phyloP scores from a whole-genome alignment of 2,797 vertebrate species.

The Notolabrus celidotus region DNA sequence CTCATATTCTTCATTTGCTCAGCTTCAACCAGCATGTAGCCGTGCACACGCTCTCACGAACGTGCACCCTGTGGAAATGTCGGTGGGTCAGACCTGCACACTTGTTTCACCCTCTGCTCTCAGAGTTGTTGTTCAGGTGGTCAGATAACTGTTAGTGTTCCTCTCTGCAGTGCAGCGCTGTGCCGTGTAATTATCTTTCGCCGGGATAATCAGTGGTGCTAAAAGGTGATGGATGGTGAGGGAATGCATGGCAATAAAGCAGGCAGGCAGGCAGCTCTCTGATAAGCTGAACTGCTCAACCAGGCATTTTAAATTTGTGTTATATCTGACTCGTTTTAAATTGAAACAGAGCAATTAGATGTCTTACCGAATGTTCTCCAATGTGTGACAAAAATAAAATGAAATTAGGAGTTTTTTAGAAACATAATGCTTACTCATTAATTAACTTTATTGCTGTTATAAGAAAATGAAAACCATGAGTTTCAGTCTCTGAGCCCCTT shows the following conservation, averaged over 20 bases:
- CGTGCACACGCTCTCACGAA: not conserved
- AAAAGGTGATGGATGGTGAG: slow-evolving; percentile 78
- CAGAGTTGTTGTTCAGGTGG: slow-evolving; percentile 59
- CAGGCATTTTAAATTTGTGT: slow-evolving; percentile 34
- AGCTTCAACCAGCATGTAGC: slow-evolving; percentile 6
- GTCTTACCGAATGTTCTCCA: slow-evolving; percentile 41
- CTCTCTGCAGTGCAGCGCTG: slow-evolving; percentile 48
- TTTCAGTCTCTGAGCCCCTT: not conserved
- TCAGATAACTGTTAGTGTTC: slow-evolving; percentile 64
- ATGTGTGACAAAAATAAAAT: slow-evolving; percentile 28
- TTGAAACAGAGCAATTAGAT: slow-evolving; percentile 62
- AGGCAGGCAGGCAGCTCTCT: slow-evolving; percentile 38
- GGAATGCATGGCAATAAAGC: slow-evolving; percentile 70
- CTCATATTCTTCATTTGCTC: slow-evolving; percentile 11
- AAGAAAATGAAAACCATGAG: not conserved
- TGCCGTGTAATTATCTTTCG: slow-evolving; percentile 73
- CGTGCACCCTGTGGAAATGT: not conserved
- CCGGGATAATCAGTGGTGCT: slow-evolving; percentile 73
- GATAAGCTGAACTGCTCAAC: slow-evolving; percentile 57
- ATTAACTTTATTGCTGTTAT: slow-evolving; percentile 29
- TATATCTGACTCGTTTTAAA: slow-evolving; percentile 54
- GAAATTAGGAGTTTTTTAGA: slow-evolving; percentile 17
- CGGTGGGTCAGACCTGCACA: slow-evolving; percentile 46
- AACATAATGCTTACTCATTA: slow-evolving; percentile 28
- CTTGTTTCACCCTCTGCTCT: slow-evolving; percentile 47